phyloP scores from a whole-genome alignment of 2,797 vertebrate species.

The Chromobotia macracanthus region DNA sequence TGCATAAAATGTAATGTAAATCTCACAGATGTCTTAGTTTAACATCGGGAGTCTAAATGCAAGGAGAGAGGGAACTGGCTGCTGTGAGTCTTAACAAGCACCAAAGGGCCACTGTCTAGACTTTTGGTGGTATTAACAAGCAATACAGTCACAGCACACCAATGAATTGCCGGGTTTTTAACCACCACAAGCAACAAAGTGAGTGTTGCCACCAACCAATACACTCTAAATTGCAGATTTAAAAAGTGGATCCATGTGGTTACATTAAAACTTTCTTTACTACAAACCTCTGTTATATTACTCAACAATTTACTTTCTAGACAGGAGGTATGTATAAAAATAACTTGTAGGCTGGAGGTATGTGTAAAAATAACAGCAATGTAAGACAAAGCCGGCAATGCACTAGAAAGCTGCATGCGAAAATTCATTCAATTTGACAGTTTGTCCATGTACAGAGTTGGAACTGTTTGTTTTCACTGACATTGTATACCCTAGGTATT shows the following conservation, averaged over 20 bases:
- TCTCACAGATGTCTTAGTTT: constrained; percentile 7
- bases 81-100: constrained; percentile 21
- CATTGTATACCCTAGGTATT: constrained; percentile 14
- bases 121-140: constrained; percentile 38
- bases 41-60: constrained; percentile 27
- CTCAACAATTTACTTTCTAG: neutral
- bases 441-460: constrained; percentile 10
- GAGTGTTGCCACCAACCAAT: constrained; percentile 12
- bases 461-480: constrained; percentile 8
- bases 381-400: constrained; percentile 1
- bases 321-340: neutral
- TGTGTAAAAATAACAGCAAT: neutral
- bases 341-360: neutral
- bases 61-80: constrained; percentile 41
- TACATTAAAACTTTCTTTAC: constrained; percentile 2
- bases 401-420: neutral
- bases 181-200: constrained; percentile 30
- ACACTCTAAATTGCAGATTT: neutral
- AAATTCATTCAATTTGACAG: constrained; percentile 33
- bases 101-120: constrained; percentile 13
- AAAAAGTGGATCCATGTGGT: neutral
- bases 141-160: constrained; percentile 26
- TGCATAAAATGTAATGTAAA: neutral
- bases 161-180: constrained; percentile 48
- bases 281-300: neutral